Conservation (phyloP, 2,797 vertebrate genomes). For the Intellagama lesueurii region DNA sequence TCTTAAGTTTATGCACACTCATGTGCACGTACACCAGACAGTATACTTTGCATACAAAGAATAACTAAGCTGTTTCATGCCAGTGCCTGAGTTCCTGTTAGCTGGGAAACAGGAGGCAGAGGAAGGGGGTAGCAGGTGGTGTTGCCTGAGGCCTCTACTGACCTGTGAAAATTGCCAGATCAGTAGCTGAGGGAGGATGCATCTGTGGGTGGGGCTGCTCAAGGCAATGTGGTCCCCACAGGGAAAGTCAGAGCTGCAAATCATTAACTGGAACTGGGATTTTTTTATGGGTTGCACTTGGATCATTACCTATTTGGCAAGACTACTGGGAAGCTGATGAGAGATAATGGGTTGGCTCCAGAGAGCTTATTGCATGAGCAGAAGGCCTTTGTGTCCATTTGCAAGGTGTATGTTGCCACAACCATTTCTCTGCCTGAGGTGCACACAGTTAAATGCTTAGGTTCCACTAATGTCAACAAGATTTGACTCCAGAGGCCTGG, state of each 20-base stretch:
- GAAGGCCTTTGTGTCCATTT: not conserved
- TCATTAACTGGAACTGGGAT: not conserved
- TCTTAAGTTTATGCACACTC: too few species aligned
- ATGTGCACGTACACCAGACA: not conserved
- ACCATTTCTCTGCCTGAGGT: not conserved
- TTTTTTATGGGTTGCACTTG: not conserved
- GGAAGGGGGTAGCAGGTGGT: not conserved
- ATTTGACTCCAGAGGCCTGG: not conserved
- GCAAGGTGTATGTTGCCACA: not conserved
- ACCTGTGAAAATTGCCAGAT: constrained; percentile 13
- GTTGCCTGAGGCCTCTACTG: constrained; percentile 3
- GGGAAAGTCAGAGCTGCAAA: not conserved
- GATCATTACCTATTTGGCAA: not conserved
- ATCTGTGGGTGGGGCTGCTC: constrained; percentile 9
- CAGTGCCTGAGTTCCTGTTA: not conserved
- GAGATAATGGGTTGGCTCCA: not conserved
- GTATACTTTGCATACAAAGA: not conserved
- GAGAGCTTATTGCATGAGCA: not conserved
- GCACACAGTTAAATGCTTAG: not conserved
- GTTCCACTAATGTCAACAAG: not conserved
- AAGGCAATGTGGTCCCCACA: not conserved
- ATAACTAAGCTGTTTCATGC: not conserved
- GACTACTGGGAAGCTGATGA: not conserved
- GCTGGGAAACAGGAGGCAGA: not conserved
- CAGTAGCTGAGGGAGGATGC: not conserved